Evolutionary conservation across 2,888 invertebrate genomes (phyloP), one percentile per base, ranked within the genome.

Genomic region (Stictocephala bisonia): DNA sequence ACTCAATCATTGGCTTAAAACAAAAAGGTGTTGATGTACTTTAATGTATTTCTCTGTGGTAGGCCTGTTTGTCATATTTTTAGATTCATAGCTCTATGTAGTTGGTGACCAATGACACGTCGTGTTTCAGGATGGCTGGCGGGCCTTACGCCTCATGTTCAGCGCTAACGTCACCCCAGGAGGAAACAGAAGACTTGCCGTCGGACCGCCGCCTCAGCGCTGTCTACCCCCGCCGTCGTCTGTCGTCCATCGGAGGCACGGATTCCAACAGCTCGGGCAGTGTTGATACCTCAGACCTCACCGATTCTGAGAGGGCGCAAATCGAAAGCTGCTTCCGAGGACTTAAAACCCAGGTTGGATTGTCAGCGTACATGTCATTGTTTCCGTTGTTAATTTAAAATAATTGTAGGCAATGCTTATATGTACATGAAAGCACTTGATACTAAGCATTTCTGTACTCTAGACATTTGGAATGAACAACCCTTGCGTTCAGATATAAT

Each of bases 251-350:
- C 11, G 73, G 73, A 40, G 74, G 75, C 66, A 75, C 74, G 4
- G 75, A 75, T 48, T 69, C 58, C 9, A 74, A 78, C 69, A 77
- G 76, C 40, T 75, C 77, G 1, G 77, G 77, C 22, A 77, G 77
- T 24, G 78, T 75, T 6, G 82, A 84, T 31, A 82, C 81, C 31
- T 83, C 84, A 15, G 83, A 84, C 74, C 86, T 91, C 60, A 87
- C 89, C 7, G 90, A 90, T 68, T 83, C 86, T 74, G 91, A 92
- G 81, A 86, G 90, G 68, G 87, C 87, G 40, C 90, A 91, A 82
- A 88, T 93, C 73, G 92, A 93, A 82, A 88, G 90, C 70, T 91
- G 91, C 82, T 91, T 91, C 80, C 88, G 90, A 74, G 93, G 93
- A 67, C 86, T 93, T 75, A 93, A 93, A 82, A 92, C 93, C 0